Base-by-base conservation (phyloP, 2,888 invertebrate species). In the Hartigia nigra region DNA sequence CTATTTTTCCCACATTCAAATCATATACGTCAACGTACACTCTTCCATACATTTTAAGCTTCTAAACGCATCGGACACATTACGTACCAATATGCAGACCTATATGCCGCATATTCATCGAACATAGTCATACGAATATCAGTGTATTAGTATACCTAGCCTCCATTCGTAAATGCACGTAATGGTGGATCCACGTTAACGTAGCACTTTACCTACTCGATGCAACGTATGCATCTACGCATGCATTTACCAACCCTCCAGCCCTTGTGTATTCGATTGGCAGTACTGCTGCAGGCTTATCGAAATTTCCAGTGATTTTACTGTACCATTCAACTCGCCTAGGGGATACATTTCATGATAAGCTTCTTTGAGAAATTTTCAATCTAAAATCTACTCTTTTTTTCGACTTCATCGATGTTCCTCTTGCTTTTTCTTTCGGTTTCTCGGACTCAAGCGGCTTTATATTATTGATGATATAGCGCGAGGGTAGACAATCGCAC, bases 21-120 rank as follows among this genome's bases (percentile, higher is more conserved):
- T 77, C 14, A 14, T 34, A 39, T 9, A 39, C 39, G 23, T 23
- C 39, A 55, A 55, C 39, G 39, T 55, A 9, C 9, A 55, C 14
- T 23, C 23, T 5, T 23, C 9, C 9, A 55, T 55, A 55, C 23
- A 5, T 55, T 55, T 55, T 55, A 55, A 77, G 75, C 83, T 86
- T 87, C 81, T 85, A 87, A 87, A 86, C 81, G 81, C 80, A 77
- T 82, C 78, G 79, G 76, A 76, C 75, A 77, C 75, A n/a, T n/a
- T 74, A 69, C 77, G 70, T 55, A 23, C 23, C 23, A 14, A 23
- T 55, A 55, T 55, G 39, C 23, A 55, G 14, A 23, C 23, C 23
- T 55, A 23, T 23, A 55, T 14, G 39, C 5, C 0, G 39, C 39
- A 55, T 23, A 55, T 2, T 55, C 23, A 55, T 55, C 5, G 5